phyloP scores from a whole-genome alignment of 2,888 invertebrate species.

The Brachyptera putata region DNA sequence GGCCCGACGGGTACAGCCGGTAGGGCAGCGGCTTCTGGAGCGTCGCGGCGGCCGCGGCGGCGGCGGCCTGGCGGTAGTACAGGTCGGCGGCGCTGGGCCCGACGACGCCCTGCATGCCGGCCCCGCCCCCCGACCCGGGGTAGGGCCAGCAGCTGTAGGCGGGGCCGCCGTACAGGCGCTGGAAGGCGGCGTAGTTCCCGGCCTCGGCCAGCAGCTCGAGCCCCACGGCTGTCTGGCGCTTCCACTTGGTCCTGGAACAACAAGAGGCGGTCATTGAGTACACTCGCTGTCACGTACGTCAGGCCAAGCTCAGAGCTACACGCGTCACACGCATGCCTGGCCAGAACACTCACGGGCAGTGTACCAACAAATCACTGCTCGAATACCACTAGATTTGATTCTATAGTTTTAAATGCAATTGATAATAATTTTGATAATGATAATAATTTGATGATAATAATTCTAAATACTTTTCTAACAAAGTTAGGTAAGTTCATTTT shows the following conservation, averaged over 20 bases:
- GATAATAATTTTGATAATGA: no score
- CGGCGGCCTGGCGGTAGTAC: constrained; percentile 78
- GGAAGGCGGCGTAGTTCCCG: constrained; percentile 97
- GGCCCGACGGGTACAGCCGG: constrained; percentile 58
- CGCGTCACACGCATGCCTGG: no score
- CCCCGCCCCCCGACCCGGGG: constrained; percentile 43
- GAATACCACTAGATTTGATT: no score
- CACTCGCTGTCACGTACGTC: no score
- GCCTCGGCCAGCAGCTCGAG: constrained; percentile 94
- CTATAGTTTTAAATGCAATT: no score
- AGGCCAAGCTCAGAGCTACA: no score
- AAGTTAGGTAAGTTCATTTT: no score
- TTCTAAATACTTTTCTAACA: no score
- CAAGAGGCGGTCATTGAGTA: not conserved
- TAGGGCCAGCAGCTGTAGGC: constrained; percentile 65
- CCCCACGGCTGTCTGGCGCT: constrained; percentile 96
- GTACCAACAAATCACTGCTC: no score
- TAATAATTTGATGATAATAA: no score
- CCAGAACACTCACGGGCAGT: no score
- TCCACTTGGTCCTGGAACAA: constrained; percentile 92
- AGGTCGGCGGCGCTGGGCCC: constrained; percentile 69
- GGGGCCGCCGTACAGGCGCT: constrained; percentile 79
- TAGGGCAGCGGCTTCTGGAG: constrained; percentile 87
- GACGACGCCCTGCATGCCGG: constrained; percentile 54
- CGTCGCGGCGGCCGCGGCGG: constrained; percentile 63